phyloP scores from a whole-genome alignment of 2,888 invertebrate species.

The Drosophila birchii region DNA sequence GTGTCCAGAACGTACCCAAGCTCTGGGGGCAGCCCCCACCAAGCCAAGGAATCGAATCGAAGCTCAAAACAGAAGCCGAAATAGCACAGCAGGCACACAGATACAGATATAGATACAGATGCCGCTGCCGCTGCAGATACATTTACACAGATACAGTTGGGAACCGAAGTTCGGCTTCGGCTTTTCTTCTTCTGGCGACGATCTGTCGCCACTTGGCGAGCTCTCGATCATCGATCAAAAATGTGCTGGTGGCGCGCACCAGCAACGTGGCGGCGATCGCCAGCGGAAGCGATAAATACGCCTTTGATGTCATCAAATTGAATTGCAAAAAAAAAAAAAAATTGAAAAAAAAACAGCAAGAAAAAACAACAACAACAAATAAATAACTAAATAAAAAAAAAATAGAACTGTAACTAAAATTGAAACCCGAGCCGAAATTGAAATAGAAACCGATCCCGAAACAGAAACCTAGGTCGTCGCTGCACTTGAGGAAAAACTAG shows the following conservation, averaged over 20 bases:
- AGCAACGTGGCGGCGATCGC: constrained; percentile 6
- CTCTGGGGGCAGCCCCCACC: constrained; percentile 15
- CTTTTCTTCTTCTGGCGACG: constrained; percentile 7
- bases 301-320: constrained; percentile 66
- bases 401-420: constrained; percentile 1
- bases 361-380: constrained; percentile 3
- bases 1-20: constrained; percentile 30
- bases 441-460: constrained; percentile 20
- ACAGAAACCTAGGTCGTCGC: constrained; percentile 2
- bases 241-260: constrained; percentile 16
- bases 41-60: constrained; percentile 29
- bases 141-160: neutral
- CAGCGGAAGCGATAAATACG: constrained; percentile 68
- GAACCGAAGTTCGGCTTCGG: constrained; percentile 21
- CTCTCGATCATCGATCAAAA: constrained; percentile 70
- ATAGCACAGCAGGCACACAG: constrained; percentile 10
- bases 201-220: constrained; percentile 39
- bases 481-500: neutral
- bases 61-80: constrained; percentile 43
- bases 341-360: constrained; percentile 9
- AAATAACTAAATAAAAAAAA: constrained; percentile 1
- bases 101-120: neutral
- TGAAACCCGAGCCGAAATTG: constrained; percentile 14
- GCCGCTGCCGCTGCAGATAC: neutral
- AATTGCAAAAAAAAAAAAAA: constrained; percentile 40